A percentile compares a stretch with the other conserved stretches of the same genome.
These are phyloP conservation scores for Emmelina monodactyla DNA, from an alignment of 2,888 invertebrate genomes.

Conservation along the genomic window DNA sequence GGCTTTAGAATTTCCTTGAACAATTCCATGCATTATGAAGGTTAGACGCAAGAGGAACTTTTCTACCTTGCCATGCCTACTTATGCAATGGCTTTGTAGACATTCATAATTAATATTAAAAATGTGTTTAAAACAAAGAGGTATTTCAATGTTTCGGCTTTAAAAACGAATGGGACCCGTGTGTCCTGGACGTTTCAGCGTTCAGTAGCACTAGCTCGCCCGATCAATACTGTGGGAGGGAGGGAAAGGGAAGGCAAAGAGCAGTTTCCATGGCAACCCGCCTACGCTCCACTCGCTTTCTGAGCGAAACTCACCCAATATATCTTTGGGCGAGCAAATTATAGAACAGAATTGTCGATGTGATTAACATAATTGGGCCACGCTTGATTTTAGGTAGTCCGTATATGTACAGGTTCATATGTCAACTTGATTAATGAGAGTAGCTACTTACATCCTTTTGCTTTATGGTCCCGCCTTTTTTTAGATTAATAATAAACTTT, in stretches of 20 bases:
- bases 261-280: conserved; percentile 48
- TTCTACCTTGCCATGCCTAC: no score
- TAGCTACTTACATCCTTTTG: neutral
- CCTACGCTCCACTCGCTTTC: conserved; percentile 47
- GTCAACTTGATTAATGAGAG: neutral
- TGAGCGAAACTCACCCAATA: conserved; percentile 32
- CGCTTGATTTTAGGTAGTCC: neutral
- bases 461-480: no score
- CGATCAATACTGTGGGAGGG: conserved; percentile 18
- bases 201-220: neutral
- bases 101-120: no score
- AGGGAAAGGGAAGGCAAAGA: conserved; percentile 24
- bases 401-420: no score
- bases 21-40: no score
- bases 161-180: conserved; percentile 9
- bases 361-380: conserved; percentile 24
- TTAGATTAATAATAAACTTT: no score
- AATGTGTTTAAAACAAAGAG: no score
- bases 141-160: no score
- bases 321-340: conserved; percentile 41
- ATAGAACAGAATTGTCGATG: conserved; percentile 34
- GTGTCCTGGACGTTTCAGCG: conserved; percentile 13
- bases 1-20: no score
- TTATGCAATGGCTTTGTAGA: no score
- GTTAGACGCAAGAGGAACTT: no score